Conservation (phyloP, 2,113 vertebrate species). For the Phalacrocorax carbo region DNA sequence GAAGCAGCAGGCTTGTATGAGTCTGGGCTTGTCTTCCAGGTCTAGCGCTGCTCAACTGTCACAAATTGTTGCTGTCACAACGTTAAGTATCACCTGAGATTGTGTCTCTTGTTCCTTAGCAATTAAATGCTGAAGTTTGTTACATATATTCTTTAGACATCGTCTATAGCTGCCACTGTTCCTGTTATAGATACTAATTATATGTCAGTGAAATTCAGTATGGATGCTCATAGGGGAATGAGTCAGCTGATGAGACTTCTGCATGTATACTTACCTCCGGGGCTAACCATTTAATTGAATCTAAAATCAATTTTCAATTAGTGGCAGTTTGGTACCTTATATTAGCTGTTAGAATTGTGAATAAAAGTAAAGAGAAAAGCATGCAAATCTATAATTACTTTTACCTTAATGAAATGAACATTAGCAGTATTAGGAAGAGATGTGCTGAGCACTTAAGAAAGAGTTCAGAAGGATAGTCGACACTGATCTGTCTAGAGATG, state of each 20-base stretch:
- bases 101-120: background rate
- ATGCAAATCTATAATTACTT: constrained; percentile 57
- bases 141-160: background rate
- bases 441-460: background rate
- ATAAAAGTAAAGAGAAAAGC: constrained; percentile 40
- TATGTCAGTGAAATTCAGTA: background rate
- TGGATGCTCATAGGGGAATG: background rate
- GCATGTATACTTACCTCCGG: background rate
- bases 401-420: constrained; percentile 32
- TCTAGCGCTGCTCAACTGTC: background rate
- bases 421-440: background rate
- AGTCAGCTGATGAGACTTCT: background rate
- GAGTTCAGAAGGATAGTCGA: background rate
- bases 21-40: background rate
- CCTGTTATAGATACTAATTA: background rate
- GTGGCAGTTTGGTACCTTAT: constrained; percentile 56
- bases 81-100: background rate
- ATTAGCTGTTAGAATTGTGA: constrained; percentile 55
- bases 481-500: background rate
- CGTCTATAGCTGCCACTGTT: background rate
- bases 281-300: constrained; percentile 60
- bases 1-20: background rate
- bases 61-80: background rate
- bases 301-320: constrained; percentile 77
- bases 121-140: background rate